Evolutionary conservation across 30 jellyfish, hydroid and myxozoan species (phyloP).

Genomic region (Aurelia coerulea): DNA sequence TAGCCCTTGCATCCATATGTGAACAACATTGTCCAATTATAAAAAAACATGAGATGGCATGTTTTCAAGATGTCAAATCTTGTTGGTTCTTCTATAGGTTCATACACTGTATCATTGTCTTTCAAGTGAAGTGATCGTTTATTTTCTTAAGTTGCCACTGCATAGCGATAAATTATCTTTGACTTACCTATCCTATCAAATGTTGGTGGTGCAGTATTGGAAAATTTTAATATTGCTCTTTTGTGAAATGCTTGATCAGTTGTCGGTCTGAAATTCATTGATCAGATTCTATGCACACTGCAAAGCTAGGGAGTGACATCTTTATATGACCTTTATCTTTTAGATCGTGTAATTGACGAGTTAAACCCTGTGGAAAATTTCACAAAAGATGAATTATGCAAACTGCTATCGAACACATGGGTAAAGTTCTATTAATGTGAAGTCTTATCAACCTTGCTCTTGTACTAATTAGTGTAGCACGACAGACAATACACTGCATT

Average conservation of each 20-base stretch:
- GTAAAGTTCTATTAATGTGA: conserved; percentile 11
- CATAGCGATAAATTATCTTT: no score
- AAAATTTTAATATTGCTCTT: no score
- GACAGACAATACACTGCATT: background rate
- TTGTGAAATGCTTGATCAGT: background rate
- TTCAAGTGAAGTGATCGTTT: no score
- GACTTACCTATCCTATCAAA: no score
- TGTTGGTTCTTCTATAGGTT: no score
- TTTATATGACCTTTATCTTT: background rate
- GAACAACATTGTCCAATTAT: no score
- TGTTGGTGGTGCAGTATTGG: no score
- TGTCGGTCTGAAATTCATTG: background rate
- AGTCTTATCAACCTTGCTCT: background rate
- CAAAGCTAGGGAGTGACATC: background rate
- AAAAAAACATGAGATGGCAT: no score
- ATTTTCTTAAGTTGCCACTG: no score
- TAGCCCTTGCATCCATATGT: no score
- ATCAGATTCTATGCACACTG: background rate
- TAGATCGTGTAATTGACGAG: conserved; percentile 96
- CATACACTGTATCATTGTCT: no score
- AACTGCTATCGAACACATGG: conserved; percentile 69
- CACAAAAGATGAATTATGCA: conserved; percentile 76
- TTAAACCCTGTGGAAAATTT: conserved; percentile 78
- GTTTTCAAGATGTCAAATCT: no score
- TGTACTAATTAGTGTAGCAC: background rate